phyloP scores from a whole-genome alignment of 2,888 invertebrate genomes.

The Leuctra nigra region DNA sequence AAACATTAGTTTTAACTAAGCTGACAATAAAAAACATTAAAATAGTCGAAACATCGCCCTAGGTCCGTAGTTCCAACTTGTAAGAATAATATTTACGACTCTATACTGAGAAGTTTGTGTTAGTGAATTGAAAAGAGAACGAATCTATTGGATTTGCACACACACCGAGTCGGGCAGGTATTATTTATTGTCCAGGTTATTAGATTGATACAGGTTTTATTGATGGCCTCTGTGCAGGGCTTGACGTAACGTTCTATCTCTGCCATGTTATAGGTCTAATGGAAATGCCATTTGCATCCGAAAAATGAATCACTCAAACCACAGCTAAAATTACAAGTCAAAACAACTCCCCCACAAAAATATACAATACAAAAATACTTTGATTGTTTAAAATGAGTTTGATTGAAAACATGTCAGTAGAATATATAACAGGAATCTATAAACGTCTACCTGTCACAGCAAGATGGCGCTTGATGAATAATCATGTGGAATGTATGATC shows the following conservation, averaged over 20 bases:
- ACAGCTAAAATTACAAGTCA: conserved; percentile 18
- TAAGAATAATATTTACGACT: no score
- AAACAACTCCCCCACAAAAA: not conserved
- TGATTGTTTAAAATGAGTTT: conserved; percentile 6
- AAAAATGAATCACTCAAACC: conserved; percentile 20
- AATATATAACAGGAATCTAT: conserved; percentile 17
- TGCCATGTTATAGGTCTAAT: no score
- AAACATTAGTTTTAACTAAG: no score
- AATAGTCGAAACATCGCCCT: not conserved
- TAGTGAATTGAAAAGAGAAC: no score
- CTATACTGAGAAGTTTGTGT: no score
- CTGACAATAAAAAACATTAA: no score
- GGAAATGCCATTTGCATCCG: conserved; percentile 21
- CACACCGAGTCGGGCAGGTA: no score
- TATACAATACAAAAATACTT: conserved; percentile 1
- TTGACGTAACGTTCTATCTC: no score
- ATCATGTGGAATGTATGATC: not conserved
- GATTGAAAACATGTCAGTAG: conserved; percentile 17
- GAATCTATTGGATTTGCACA: no score
- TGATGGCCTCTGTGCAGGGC: no score
- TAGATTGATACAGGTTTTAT: conserved; percentile 5
- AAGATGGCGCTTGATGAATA: conserved; percentile 8
- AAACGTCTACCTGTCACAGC: conserved; percentile 6
- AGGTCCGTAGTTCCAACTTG: not conserved
- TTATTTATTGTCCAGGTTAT: conserved; percentile 1